Conservation (phyloP, 37 sponge, comb jelly and placozoan genomes). For the Ianthella basta region DNA sequence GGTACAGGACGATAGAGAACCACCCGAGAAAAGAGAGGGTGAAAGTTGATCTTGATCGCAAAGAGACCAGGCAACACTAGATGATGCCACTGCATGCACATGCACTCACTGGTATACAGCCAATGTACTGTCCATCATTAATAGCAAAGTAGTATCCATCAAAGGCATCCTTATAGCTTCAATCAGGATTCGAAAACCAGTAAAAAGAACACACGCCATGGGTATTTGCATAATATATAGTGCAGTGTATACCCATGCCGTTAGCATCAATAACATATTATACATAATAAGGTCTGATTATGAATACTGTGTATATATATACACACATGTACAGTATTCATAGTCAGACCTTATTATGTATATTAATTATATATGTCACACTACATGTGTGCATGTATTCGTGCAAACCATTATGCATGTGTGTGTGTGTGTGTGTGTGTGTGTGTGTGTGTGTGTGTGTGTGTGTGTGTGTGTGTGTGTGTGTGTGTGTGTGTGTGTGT, state of each 20-base stretch:
- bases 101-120: conserved; percentile 16
- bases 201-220: conserved; percentile 19
- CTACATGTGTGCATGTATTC: too few species aligned
- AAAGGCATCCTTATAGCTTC: background rate
- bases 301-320: too few species aligned
- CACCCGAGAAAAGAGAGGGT: conserved; percentile 10
- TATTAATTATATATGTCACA: too few species aligned
- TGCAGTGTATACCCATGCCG: too few species aligned
- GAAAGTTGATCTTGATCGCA: too few species aligned
- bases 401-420: too few species aligned
- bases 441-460: conserved; percentile 19
- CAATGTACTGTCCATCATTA: conserved; percentile 3
- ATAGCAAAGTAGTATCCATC: background rate
- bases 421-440: too few species aligned
- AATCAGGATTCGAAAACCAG: background rate
- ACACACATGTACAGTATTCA: too few species aligned
- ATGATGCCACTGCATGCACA: background rate
- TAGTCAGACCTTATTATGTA: too few species aligned
- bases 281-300: too few species aligned
- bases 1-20: conserved; percentile 32
- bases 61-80: too few species aligned
- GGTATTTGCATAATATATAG: background rate
- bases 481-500: conserved; percentile 34
- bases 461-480: conserved; percentile 43
- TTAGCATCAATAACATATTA: too few species aligned